A percentile compares a stretch with the other conserved stretches of the same genome.
Evolutionary conservation across 2,888 invertebrate species (phyloP).

Genomic region (Mythimna lalbum): DNA sequence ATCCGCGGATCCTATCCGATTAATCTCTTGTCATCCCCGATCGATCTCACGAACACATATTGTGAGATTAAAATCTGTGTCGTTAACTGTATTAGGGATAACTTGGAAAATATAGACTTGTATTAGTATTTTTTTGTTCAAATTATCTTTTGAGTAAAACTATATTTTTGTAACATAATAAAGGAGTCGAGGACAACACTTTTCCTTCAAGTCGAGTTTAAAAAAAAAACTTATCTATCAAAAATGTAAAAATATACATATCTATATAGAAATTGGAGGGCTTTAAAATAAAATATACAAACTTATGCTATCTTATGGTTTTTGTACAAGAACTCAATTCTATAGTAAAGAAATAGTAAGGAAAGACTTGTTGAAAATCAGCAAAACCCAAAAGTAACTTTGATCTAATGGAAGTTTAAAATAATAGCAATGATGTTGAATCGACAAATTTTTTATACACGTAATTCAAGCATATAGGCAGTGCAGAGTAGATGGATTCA

Average conservation of each 20-base stretch:
- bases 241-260: no score
- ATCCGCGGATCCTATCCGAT: conserved; percentile 18
- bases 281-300: neutral
- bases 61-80: conserved; percentile 39
- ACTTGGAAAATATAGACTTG: neutral
- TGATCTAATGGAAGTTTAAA: neutral
- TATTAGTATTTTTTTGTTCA: neutral
- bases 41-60: conserved; percentile 37
- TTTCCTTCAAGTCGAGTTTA: no score
- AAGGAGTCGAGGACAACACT: no score
- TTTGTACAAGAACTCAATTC: neutral
- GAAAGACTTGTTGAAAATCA: neutral
- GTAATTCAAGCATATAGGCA: neutral
- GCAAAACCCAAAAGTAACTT: neutral
- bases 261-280: no score
- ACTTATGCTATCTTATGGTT: neutral
- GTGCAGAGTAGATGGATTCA: neutral
- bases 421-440: neutral
- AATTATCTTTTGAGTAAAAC: no score
- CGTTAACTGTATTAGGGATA: conserved; percentile 13
- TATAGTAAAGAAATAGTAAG: neutral
- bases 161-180: no score
- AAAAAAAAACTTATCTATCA: no score
- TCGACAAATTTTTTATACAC: neutral
- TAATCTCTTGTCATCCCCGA: conserved; percentile 32